Evolutionary conservation across 2,113 vertebrate genomes (phyloP).

Genomic region (Phalacrocorax aristotelis): DNA sequence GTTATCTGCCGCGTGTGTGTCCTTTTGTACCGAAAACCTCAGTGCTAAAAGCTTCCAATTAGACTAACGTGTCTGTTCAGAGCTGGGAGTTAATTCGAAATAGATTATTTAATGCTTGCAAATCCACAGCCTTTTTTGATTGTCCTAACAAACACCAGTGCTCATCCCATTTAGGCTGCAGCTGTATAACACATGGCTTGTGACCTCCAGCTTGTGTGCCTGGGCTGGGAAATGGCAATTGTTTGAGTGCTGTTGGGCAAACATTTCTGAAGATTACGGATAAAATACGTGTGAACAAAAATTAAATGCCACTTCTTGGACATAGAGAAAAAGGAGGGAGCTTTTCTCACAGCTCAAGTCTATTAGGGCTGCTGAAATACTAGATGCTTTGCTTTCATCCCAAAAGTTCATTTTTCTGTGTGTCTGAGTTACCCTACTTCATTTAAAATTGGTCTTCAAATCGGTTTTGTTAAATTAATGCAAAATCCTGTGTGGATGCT

Average conservation of each 20-base stretch:
- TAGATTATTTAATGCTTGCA: neutral
- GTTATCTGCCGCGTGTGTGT: neutral
- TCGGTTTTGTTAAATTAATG: conserved; percentile 1
- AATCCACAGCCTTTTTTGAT: neutral
- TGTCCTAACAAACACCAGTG: neutral
- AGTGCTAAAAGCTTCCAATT: neutral
- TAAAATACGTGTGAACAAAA: neutral
- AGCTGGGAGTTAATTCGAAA: neutral
- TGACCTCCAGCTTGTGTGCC: neutral
- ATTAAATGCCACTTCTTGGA: neutral
- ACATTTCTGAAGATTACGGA: neutral
- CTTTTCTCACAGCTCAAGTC: neutral
- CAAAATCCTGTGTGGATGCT: conserved; percentile 41
- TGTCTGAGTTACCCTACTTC: neutral
- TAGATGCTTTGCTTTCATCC: neutral
- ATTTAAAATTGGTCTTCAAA: neutral
- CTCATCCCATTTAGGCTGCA: neutral
- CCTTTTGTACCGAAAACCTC: neutral
- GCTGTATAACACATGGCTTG: neutral
- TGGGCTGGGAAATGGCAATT: neutral
- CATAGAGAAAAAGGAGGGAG: neutral
- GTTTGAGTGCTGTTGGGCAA: neutral
- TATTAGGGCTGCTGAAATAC: neutral
- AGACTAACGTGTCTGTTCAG: neutral
- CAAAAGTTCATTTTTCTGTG: neutral